phyloP scores from a whole-genome alignment of 2,888 invertebrate species.

The Brenthis ino region DNA sequence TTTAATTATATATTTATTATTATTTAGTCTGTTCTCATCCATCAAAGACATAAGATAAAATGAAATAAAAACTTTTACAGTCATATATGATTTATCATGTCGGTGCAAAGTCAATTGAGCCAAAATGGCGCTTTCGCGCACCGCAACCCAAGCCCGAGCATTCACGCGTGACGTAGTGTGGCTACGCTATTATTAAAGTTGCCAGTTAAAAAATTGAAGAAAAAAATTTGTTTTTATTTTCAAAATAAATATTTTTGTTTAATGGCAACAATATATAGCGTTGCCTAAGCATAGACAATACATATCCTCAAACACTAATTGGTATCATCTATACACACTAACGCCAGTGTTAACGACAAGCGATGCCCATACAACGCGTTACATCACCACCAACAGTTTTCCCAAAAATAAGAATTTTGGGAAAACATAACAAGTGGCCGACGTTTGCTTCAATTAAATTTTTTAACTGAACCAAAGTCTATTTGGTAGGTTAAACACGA shows the following conservation, averaged over 20 bases:
- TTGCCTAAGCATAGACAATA: conserved; percentile 41
- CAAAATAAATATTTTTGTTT: neutral
- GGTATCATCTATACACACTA: conserved; percentile 58
- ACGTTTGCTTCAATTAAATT: conserved; percentile 39
- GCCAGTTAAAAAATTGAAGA: conserved; percentile 22
- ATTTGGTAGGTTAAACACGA: conserved; percentile 68
- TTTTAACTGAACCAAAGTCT: conserved; percentile 37
- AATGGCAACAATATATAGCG: conserved; percentile 31
- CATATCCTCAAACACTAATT: conserved; percentile 33
- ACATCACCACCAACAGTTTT: conserved; percentile 50
- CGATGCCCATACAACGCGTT: conserved; percentile 78
- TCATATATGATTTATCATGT: conserved; percentile 4
- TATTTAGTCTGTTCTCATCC: conserved; percentile 34
- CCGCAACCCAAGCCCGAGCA: conserved; percentile 81
- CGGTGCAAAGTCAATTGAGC: conserved; percentile 36
- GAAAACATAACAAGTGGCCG: conserved; percentile 46
- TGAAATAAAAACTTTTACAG: neutral
- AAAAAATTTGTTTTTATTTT: conserved; percentile 3
- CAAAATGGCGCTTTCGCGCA: conserved; percentile 47
- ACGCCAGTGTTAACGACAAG: conserved; percentile 80
- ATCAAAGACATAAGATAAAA: conserved; percentile 28
- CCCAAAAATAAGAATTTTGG: conserved; percentile 32
- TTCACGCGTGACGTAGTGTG: conserved; percentile 77
- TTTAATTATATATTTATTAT: conserved; percentile 10
- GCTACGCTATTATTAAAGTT: conserved; percentile 45